Conservation (phyloP, 2,113 vertebrate genomes). For the Lepisosteus osseus region DNA sequence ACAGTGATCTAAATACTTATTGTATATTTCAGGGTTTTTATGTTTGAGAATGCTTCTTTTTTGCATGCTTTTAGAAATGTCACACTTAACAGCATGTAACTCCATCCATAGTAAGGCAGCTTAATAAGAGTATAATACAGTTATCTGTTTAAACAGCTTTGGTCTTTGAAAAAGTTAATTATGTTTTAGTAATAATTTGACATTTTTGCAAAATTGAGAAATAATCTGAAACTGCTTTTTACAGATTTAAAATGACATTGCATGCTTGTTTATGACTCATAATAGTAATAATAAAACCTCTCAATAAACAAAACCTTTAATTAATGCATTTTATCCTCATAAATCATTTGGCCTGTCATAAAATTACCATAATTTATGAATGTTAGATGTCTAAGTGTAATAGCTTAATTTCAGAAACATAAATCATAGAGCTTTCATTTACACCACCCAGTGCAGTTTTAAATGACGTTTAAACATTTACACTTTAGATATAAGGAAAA, state of each 20-base stretch:
- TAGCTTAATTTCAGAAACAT: conserved; percentile 73
- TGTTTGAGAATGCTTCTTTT: too few species aligned
- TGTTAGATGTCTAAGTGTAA: conserved; percentile 77
- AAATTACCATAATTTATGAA: conserved; percentile 78
- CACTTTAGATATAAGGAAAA: conserved; percentile 1
- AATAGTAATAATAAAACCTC: conserved; percentile 38
- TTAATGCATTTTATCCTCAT: conserved; percentile 77
- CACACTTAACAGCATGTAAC: too few species aligned
- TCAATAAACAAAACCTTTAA: conserved; percentile 77
- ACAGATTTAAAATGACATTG: conserved; percentile 54
- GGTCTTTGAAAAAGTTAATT: neutral
- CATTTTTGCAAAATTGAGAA: conserved; percentile 2
- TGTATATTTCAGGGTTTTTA: too few species aligned
- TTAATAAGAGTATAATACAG: neutral
- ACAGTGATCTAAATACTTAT: too few species aligned
- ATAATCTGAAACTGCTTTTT: conserved; percentile 27
- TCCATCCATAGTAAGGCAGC: neutral
- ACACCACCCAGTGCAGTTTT: conserved; percentile 60
- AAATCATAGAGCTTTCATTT: conserved; percentile 75
- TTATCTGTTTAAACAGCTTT: neutral
- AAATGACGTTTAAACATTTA: conserved; percentile 29
- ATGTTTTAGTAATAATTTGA: conserved; percentile 10
- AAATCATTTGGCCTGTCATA: conserved; percentile 70
- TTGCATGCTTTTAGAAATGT: too few species aligned
- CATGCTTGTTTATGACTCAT: conserved; percentile 60